These are phyloP conservation scores for Cataglyphis rosenhaueri DNA, from an alignment of 2,888 invertebrate genomes.

Conservation along the genomic window DNA sequence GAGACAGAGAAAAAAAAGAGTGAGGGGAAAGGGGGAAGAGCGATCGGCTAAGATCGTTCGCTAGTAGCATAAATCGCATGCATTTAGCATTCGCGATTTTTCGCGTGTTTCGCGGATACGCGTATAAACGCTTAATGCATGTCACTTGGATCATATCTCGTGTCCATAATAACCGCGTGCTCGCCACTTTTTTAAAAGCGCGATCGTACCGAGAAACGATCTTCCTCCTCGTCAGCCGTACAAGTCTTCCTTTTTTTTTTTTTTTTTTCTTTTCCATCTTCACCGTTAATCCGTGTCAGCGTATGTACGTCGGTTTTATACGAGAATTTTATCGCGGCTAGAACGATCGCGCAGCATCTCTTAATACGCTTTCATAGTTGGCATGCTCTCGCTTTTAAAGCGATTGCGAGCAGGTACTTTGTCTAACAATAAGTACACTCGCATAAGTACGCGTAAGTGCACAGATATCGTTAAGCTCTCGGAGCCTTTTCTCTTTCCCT, in stretches of 20 bases:
- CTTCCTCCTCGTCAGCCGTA: slow-evolving; percentile 52
- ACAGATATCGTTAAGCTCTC: slow-evolving; percentile 74
- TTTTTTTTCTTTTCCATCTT: slow-evolving; percentile 27
- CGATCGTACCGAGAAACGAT: slow-evolving; percentile 38
- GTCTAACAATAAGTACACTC: slow-evolving; percentile 76
- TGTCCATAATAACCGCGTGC: slow-evolving; percentile 52
- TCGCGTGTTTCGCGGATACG: slow-evolving; percentile 67
- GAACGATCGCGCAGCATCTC: slow-evolving; percentile 69
- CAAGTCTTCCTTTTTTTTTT: not conserved
- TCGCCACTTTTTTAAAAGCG: slow-evolving; percentile 64
- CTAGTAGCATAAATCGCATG: slow-evolving; percentile 74
- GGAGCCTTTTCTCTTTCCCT: not conserved
- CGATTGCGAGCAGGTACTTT: slow-evolving; percentile 79
- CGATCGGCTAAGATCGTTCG: slow-evolving; percentile 74
- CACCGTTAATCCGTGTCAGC: slow-evolving; percentile 63
- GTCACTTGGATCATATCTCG: slow-evolving; percentile 68
- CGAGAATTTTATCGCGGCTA: slow-evolving; percentile 79
- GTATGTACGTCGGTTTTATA: slow-evolving; percentile 63
- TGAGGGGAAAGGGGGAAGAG: not conserved
- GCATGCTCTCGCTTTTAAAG: slow-evolving; percentile 77
- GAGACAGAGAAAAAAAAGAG: not conserved
- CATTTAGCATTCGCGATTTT: slow-evolving; percentile 77
- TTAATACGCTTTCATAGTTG: slow-evolving; percentile 78
- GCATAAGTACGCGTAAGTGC: slow-evolving; percentile 74
- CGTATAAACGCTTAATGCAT: slow-evolving; percentile 72